These are phyloP conservation scores for Aegotheles bennettii DNA, from an alignment of 2,113 vertebrate species.

Conservation along the genomic window DNA sequence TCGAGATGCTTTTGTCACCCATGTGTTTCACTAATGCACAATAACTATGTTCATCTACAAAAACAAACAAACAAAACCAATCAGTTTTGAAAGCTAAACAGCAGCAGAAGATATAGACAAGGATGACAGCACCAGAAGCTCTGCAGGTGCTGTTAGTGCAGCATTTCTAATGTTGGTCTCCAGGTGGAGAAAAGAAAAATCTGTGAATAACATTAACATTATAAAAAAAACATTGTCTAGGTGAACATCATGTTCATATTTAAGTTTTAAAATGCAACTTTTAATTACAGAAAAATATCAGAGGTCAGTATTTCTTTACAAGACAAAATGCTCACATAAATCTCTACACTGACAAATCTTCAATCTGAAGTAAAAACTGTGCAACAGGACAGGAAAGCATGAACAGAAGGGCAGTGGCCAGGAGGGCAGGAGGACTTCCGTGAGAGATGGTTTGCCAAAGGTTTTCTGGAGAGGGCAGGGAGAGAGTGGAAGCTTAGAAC, in stretches of 20 bases:
- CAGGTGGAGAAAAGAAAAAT: background rate
- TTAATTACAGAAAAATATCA: background rate
- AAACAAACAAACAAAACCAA: background rate
- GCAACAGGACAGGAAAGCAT: background rate
- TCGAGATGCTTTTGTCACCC: background rate
- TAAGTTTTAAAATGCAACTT: background rate
- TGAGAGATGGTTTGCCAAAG: constrained; percentile 2
- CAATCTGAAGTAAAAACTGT: background rate
- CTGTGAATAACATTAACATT: background rate
- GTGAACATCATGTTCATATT: background rate
- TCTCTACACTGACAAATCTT: background rate
- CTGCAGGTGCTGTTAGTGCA: background rate
- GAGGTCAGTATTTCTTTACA: background rate
- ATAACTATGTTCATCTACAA: background rate
- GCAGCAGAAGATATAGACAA: background rate
- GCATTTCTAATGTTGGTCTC: background rate
- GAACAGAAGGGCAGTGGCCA: background rate
- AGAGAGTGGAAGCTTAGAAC: background rate
- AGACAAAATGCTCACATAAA: background rate
- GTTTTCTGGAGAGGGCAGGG: background rate
- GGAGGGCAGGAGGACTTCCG: background rate
- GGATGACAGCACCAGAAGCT: background rate
- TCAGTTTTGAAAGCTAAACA: background rate
- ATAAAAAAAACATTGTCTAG: background rate
- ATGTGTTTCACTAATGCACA: background rate